phyloP scores from a whole-genome alignment of 2,888 invertebrate species.

The Microplitis manilae region DNA sequence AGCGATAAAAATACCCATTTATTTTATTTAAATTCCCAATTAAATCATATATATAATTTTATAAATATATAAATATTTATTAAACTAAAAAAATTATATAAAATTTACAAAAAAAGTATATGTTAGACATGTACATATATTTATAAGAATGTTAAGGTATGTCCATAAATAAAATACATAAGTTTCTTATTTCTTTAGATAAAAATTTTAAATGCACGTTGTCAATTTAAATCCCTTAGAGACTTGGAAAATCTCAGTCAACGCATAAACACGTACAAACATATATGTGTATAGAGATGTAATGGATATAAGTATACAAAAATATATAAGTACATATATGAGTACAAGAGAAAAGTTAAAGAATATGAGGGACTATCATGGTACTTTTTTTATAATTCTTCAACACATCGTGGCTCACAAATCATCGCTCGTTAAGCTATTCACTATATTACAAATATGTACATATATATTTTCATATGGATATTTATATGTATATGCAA shows the following conservation, averaged over 20 bases:
- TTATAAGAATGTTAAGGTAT: slow-evolving; percentile 30
- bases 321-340: not conserved
- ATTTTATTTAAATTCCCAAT: too few relatives aligned
- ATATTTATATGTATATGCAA: slow-evolving; percentile 13
- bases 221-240: slow-evolving; percentile 43
- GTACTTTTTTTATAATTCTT: slow-evolving; percentile 21
- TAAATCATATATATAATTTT: too few relatives aligned
- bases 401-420: slow-evolving; percentile 34
- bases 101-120: not conserved
- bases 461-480: not conserved
- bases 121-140: not conserved
- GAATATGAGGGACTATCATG: slow-evolving; percentile 32
- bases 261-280: not conserved
- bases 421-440: slow-evolving; percentile 44
- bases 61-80: too few relatives aligned
- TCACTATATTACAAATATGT: slow-evolving; percentile 12
- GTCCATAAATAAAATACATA: slow-evolving; percentile 36
- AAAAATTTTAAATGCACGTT: slow-evolving; percentile 32
- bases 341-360: not conserved
- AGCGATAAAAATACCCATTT: too few relatives aligned
- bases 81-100: too few relatives aligned
- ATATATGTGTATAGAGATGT: not conserved
- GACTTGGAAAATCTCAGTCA: not conserved
- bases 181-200: slow-evolving; percentile 7
- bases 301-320: not conserved